A percentile compares a stretch with the other conserved stretches of the same genome.
phyloP scores from a whole-genome alignment of 2,888 invertebrate genomes.

The Chorisops tibialis region DNA sequence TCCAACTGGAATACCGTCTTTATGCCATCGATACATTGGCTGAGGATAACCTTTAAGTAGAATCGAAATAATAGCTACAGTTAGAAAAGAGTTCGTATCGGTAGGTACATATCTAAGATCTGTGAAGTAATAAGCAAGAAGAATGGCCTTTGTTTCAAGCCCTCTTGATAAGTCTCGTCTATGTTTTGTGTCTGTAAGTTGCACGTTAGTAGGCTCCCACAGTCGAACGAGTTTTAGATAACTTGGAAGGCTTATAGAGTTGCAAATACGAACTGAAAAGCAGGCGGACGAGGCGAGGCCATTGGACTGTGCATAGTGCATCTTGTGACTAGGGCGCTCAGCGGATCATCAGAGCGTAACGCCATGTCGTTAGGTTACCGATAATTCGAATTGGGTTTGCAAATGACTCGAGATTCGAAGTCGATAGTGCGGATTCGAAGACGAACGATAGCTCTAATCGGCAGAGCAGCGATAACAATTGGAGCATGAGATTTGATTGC shows the following conservation, averaged over 20 bases:
- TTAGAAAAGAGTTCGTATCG: slow-evolving; percentile 11
- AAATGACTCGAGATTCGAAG: neutral
- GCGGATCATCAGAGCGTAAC: neutral
- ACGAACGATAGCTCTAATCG: neutral
- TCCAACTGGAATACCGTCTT: slow-evolving; percentile 74
- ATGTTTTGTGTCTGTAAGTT: neutral
- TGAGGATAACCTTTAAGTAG: slow-evolving; percentile 76
- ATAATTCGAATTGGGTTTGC: neutral
- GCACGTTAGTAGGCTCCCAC: neutral
- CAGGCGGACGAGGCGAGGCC: neutral
- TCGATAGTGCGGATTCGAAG: neutral
- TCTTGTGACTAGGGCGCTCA: neutral
- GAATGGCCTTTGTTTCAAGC: slow-evolving; percentile 7
- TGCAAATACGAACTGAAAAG: neutral
- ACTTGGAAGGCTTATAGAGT: neutral
- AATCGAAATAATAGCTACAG: slow-evolving; percentile 33
- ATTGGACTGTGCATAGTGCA: too few species aligned
- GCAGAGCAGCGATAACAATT: neutral
- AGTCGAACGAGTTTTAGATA: neutral
- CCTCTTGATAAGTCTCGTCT: neutral
- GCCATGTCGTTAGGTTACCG: neutral
- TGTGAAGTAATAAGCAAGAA: neutral
- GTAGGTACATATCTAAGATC: neutral
- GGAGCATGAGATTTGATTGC: slow-evolving; percentile 6
- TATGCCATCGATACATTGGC: slow-evolving; percentile 88